A percentile compares a stretch with the other conserved stretches of the same genome.
Evolutionary conservation across 2,797 vertebrate species (phyloP).

Genomic region (Epinephelus awoara): DNA sequence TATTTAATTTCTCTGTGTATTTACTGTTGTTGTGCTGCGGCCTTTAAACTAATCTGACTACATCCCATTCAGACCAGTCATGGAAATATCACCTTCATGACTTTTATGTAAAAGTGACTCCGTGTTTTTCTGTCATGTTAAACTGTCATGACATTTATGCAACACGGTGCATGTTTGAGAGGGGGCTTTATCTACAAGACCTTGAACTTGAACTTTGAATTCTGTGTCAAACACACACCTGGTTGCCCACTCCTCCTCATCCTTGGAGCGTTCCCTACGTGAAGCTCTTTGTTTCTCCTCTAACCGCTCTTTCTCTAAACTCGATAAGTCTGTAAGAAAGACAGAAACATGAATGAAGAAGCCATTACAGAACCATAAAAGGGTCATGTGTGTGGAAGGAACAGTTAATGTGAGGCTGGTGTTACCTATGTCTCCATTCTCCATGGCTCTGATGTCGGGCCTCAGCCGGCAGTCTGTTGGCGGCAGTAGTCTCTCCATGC

Average conservation of each 20-base stretch:
- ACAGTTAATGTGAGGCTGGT: background rate
- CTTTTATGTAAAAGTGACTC: background rate
- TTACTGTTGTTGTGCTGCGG: no score
- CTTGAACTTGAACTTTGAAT: background rate
- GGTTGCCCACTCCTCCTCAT: constrained; percentile 92
- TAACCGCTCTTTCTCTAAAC: constrained; percentile 93
- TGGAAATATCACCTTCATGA: background rate
- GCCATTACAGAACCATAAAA: background rate
- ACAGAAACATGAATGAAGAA: background rate
- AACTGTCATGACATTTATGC: background rate
- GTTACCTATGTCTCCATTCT: constrained; percentile 94
- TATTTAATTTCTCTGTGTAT: no score
- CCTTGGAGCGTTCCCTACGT: constrained; percentile 90
- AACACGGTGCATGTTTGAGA: background rate
- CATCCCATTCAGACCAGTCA: background rate
- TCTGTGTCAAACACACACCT: constrained; percentile 82
- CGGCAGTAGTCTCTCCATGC: constrained; percentile 88
- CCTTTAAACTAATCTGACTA: background rate
- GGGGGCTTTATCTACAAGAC: background rate
- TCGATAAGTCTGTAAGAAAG: constrained; percentile 88
- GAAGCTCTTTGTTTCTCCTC: constrained; percentile 96
- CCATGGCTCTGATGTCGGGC: constrained; percentile 96
- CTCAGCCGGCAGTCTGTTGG: constrained; percentile 96
- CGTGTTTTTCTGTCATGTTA: no score
- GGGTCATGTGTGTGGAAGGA: background rate